These are phyloP conservation scores for Colletes gigas DNA, from an alignment of 1,140 invertebrate species.

Conservation along the genomic window DNA sequence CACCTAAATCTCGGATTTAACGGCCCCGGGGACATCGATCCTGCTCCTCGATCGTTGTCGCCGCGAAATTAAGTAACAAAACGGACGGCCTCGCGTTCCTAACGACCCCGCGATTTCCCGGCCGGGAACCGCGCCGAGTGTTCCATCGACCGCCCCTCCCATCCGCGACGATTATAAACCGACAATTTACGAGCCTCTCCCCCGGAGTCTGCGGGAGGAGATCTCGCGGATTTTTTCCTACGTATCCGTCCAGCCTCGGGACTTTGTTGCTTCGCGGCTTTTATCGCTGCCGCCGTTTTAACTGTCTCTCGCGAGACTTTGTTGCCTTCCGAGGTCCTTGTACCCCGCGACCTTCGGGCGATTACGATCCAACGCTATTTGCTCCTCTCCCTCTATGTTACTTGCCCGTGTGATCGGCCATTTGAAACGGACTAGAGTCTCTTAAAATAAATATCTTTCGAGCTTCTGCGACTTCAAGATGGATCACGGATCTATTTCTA, in stretches of 20 bases:
- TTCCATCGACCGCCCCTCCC: not conserved
- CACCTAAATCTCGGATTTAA: conserved; percentile 62
- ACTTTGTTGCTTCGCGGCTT: conserved; percentile 54
- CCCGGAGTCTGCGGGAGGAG: not conserved
- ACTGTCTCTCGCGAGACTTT: conserved; percentile 54
- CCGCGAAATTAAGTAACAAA: conserved; percentile 58
- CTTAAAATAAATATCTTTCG: no score
- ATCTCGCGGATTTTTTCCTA: conserved; percentile 19
- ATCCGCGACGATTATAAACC: conserved; percentile 67
- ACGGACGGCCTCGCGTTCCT: conserved; percentile 24
- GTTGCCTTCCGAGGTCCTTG: conserved; percentile 4
- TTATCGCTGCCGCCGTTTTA: conserved; percentile 62
- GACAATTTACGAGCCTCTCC: conserved; percentile 65
- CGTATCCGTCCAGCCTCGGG: not conserved
- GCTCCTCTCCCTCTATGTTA: no score
- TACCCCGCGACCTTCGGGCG: conserved; percentile 8
- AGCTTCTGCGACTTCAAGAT: no score
- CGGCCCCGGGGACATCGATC: conserved; percentile 60
- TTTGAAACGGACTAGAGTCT: no score
- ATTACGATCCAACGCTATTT: conserved; percentile 3
- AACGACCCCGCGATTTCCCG: conserved; percentile 16
- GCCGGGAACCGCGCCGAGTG: not conserved
- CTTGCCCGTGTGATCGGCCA: no score
- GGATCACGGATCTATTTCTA: no score
- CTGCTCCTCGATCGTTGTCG: conserved; percentile 25